Percentiles rank a stretch among this genome's conserved stretches.
These are phyloP conservation scores for Coelopa pilipes DNA, from an alignment of 2,888 invertebrate genomes.

Conservation along the genomic window DNA sequence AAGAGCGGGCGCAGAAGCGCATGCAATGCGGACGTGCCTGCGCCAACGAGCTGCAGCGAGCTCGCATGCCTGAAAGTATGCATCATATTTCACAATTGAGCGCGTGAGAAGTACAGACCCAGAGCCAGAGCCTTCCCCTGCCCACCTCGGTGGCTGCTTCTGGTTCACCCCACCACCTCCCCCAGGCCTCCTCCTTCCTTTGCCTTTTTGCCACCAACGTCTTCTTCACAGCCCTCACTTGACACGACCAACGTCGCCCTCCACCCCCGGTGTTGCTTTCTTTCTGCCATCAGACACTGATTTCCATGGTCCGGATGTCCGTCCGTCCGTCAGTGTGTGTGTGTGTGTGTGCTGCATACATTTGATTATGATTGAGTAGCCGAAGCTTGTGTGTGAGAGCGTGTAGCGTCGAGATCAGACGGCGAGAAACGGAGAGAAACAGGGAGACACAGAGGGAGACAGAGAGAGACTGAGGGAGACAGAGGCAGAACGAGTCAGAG, in stretches of 20 bases:
- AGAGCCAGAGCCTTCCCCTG: too few species aligned
- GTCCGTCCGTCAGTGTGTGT: background rate
- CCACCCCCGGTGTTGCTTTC: background rate
- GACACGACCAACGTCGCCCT: background rate
- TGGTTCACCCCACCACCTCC: too few species aligned
- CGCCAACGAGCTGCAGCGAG: background rate
- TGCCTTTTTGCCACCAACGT: background rate
- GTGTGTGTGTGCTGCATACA: background rate
- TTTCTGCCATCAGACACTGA: slow-evolving; percentile 3
- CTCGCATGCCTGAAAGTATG: slow-evolving; percentile 12
- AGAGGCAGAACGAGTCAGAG: background rate
- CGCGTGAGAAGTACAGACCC: slow-evolving; percentile 1
- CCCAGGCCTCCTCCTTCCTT: background rate
- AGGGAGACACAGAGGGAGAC: too few species aligned
- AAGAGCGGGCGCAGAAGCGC: too few species aligned
- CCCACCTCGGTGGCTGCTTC: too few species aligned
- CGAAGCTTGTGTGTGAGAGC: background rate
- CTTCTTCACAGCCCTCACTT: background rate
- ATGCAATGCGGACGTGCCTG: background rate
- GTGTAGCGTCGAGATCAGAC: background rate
- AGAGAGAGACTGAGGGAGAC: too few species aligned
- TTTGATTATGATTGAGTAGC: slow-evolving; percentile 31
- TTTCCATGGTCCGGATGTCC: slow-evolving; percentile 5
- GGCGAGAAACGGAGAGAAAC: too few species aligned
- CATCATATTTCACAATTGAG: slow-evolving; percentile 25